Percentiles rank a stretch among this genome's conserved stretches.
These are phyloP conservation scores for Xyrichtys novacula DNA, from an alignment of 2,797 vertebrate genomes.

Conservation along the genomic window DNA sequence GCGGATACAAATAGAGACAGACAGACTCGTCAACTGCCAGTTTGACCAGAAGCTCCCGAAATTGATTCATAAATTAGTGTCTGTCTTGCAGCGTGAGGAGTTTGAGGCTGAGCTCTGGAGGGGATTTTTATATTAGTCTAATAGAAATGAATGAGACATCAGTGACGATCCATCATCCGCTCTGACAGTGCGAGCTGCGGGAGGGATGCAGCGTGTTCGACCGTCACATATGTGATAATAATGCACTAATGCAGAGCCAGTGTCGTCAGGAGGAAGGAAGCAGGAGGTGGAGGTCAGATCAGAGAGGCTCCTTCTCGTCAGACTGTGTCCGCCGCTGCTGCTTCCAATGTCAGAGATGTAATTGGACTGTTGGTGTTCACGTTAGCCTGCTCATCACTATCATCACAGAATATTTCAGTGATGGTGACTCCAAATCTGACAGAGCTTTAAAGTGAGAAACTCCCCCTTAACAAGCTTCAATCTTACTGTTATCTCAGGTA, in stretches of 20 bases:
- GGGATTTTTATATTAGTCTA: constrained; percentile 91
- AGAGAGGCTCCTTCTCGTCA: constrained; percentile 38
- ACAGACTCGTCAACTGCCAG: constrained; percentile 55
- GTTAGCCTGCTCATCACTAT: constrained; percentile 4
- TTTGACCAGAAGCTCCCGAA: constrained; percentile 83
- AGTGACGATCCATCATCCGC: constrained; percentile 91
- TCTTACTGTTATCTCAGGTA: too few species aligned
- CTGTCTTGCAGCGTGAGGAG: constrained; percentile 86
- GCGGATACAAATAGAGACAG: constrained; percentile 49
- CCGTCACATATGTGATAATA: constrained; percentile 89
- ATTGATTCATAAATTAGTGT: constrained; percentile 90
- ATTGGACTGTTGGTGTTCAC: constrained; percentile 9
- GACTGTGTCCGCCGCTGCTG: constrained; percentile 1
- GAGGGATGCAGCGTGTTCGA: constrained; percentile 84
- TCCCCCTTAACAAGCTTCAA: too few species aligned
- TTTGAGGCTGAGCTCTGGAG: constrained; percentile 77
- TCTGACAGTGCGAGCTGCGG: constrained; percentile 72
- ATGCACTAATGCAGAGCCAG: constrained; percentile 76
- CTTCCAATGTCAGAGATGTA: constrained; percentile 10
- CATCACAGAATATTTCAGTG: neutral
- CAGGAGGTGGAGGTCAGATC: constrained; percentile 39
- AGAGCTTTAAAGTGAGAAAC: too few species aligned
- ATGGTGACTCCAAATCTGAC: neutral
- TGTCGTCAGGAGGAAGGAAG: constrained; percentile 33
- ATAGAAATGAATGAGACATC: constrained; percentile 95